A percentile compares a stretch with the other conserved stretches of the same genome.
phyloP scores from a whole-genome alignment of 2,888 invertebrate genomes.

The Chloromyia formosa region DNA sequence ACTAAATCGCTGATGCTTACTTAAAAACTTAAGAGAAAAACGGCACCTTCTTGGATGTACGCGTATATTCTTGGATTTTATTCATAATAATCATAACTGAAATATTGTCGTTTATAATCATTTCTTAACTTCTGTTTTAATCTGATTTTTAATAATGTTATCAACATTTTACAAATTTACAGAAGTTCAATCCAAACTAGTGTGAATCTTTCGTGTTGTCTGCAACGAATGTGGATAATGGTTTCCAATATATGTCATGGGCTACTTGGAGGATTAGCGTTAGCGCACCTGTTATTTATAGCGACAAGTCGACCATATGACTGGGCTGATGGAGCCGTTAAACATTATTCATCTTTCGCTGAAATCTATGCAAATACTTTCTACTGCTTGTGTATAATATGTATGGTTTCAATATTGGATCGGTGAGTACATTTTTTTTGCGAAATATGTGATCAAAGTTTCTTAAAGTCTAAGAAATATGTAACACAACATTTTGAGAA shows the following conservation, averaged over 20 bases:
- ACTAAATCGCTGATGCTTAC: too few relatives aligned
- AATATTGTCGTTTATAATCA: too few relatives aligned
- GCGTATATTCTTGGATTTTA: too few relatives aligned
- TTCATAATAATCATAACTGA: too few relatives aligned
- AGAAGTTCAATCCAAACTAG: constrained; percentile 60
- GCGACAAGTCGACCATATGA: constrained; percentile 62
- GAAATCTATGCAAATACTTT: constrained; percentile 64
- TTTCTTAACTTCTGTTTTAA: too few relatives aligned
- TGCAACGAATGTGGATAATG: constrained; percentile 68
- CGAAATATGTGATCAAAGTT: too few relatives aligned
- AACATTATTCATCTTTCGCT: constrained; percentile 63
- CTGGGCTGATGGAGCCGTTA: constrained; percentile 60
- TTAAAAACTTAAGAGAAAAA: too few relatives aligned
- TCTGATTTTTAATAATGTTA: too few relatives aligned
- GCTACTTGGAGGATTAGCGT: constrained; percentile 66
- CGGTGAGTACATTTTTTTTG: constrained; percentile 61
- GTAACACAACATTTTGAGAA: background rate
- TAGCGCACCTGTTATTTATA: constrained; percentile 63
- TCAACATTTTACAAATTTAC: constrained; percentile 23
- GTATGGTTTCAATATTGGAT: constrained; percentile 68
- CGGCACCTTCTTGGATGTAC: too few relatives aligned
- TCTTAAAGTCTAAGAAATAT: background rate
- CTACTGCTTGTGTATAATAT: constrained; percentile 67
- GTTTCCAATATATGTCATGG: constrained; percentile 68
- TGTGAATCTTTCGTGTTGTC: constrained; percentile 62